Evolutionary conservation across 2,888 invertebrate genomes (phyloP), one percentile per base, ranked within the genome.

Genomic region (Caenorhabditis plicata): DNA sequence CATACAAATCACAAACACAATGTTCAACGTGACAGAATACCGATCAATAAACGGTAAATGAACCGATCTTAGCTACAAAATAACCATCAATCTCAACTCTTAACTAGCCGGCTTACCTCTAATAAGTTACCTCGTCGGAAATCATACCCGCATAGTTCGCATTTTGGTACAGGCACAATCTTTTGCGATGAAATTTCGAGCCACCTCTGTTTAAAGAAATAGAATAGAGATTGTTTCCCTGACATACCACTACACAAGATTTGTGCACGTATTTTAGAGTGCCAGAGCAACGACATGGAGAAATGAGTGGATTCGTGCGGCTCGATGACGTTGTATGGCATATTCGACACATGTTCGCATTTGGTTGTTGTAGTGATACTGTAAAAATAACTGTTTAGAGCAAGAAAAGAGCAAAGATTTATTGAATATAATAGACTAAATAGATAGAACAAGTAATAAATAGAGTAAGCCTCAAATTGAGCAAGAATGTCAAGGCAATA

Each of bases 261-360:
- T 82, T 81, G 70, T 86, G 86, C 29, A 86, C 84, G 73, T 81
- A 84, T 64, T 83, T 81, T 73, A 86, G 81, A 13, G 85, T 83
- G 19, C 86, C 86, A 23, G 84, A 80, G 71, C 86, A 86, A 32
- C 85, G 77, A 69, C 86, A 86, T 0, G 86, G 86, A 4, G 84
- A 82, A 49, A 86, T 84, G 27, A 86, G 81, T 3, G 82, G 80
- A 51, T 68, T 62, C 8, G 56, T 43, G 9, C 53, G 49, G 4
- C 60, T 53, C 19, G 56, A 50, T 23, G 42, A 43, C n/a, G 58
- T 51, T 7, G 54, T 72, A 64, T 86, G 85, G 68, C 86, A 86
- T 49, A 86, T 85, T 47, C 85, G 80, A 72, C 85, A 85, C 50
- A 84, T 81, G 52, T 52, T 53, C 9, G 67, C 62, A 4, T 68